Conservation (phyloP, 2,797 vertebrate genomes). For the Champsocephalus esox region DNA sequence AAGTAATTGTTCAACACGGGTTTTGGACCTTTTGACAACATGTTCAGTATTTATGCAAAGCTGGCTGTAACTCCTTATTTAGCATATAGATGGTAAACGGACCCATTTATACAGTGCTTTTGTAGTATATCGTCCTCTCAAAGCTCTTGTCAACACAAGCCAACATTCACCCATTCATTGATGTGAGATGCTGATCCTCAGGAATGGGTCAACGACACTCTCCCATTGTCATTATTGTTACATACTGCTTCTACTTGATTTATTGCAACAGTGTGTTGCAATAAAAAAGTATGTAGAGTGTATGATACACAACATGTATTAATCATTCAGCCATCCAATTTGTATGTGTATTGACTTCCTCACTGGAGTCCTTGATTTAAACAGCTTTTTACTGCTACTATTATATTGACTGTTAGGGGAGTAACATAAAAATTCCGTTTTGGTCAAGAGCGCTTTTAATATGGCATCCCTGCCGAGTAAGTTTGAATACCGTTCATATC, state of each 20-base stretch:
- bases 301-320: neutral
- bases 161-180: too few relatives aligned
- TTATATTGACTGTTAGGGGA: conserved; percentile 29
- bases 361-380: conserved; percentile 6
- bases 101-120: too few relatives aligned
- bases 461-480: conserved; percentile 59
- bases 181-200: too few relatives aligned
- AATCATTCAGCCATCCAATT: neutral
- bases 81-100: neutral
- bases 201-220: too few relatives aligned
- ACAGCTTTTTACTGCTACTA: conserved; percentile 13
- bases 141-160: too few relatives aligned
- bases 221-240: neutral
- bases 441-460: conserved; percentile 67
- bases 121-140: too few relatives aligned
- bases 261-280: neutral
- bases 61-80: conserved; percentile 1
- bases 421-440: conserved; percentile 61
- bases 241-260: neutral
- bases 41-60: neutral
- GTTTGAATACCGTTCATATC: conserved; percentile 68
- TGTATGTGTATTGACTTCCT: neutral
- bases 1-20: neutral
- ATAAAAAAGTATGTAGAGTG: neutral
- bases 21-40: neutral